A percentile compares a stretch with the other conserved stretches of the same genome.
These are phyloP conservation scores for Psittacus erithacus DNA, from an alignment of 2,113 vertebrate species.

Conservation along the genomic window DNA sequence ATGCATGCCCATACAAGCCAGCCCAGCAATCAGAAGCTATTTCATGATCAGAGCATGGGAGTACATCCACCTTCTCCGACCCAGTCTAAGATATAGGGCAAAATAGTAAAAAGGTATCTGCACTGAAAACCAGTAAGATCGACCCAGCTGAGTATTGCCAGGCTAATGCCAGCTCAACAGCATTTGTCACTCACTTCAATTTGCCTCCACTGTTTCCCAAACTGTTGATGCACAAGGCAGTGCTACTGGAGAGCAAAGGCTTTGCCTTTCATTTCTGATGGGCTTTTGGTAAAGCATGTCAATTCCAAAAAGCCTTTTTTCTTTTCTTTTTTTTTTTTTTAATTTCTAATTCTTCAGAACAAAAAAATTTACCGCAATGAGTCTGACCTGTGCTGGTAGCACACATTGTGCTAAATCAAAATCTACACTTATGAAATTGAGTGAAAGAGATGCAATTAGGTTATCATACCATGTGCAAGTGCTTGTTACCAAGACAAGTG, in stretches of 20 bases:
- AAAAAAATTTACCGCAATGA: neutral
- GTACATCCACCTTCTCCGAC: neutral
- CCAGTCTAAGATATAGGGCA: neutral
- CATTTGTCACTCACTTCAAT: neutral
- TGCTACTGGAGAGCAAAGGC: neutral
- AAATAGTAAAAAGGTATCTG: neutral
- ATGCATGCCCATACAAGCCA: neutral
- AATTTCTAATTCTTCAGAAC: neutral
- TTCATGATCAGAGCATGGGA: rapidly evolving
- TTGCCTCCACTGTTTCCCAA: neutral
- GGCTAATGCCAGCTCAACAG: neutral
- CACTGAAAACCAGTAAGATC: neutral
- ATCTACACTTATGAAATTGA: neutral
- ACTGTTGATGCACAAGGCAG: neutral
- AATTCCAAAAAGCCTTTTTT: neutral
- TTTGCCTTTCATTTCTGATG: neutral
- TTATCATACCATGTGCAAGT: neutral
- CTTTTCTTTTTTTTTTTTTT: neutral
- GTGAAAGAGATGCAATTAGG: neutral
- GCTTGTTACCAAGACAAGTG: neutral
- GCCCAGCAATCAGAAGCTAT: neutral
- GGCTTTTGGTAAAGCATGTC: rapidly evolving
- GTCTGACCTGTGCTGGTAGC: neutral
- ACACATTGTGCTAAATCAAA: neutral
- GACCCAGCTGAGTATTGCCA: neutral